Evolutionary conservation across 2,888 invertebrate species (phyloP).

Genomic region (Pyrochroa serraticornis): DNA sequence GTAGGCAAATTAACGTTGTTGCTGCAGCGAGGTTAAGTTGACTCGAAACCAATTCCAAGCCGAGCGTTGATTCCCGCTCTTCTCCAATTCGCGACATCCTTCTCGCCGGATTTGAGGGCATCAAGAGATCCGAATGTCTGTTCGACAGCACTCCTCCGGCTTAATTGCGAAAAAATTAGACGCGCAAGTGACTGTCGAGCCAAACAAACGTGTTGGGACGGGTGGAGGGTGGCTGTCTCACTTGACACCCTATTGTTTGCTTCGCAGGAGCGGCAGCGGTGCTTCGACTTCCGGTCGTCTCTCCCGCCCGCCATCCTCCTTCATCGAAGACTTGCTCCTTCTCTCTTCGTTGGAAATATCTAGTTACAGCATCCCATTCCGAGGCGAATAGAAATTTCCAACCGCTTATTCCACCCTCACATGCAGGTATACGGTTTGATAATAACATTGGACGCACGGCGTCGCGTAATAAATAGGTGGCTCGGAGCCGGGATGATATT

Average conservation of each 20-base stretch:
- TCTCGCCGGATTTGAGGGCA: too few species aligned
- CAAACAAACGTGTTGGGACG: too few species aligned
- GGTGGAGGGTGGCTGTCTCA: background rate
- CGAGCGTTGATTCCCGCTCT: too few species aligned
- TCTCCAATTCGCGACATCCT: too few species aligned
- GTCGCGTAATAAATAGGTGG: slow-evolving; percentile 48
- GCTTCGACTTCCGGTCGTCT: slow-evolving; percentile 5
- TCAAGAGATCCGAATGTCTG: too few species aligned
- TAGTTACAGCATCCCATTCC: slow-evolving; percentile 29
- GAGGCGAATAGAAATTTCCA: slow-evolving; percentile 42
- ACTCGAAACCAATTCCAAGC: too few species aligned
- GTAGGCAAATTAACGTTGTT: too few species aligned
- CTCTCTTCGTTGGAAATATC: slow-evolving; percentile 19
- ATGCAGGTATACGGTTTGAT: slow-evolving; percentile 44
- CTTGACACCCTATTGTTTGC: slow-evolving; percentile 10
- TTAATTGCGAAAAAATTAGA: background rate
- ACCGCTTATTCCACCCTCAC: slow-evolving; percentile 40
- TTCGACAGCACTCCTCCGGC: too few species aligned
- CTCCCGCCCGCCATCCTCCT: background rate
- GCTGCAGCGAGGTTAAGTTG: too few species aligned
- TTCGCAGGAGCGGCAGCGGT: background rate
- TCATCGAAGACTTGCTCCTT: slow-evolving; percentile 10
- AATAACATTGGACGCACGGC: slow-evolving; percentile 48
- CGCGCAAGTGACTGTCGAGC: too few species aligned
- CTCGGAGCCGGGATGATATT: slow-evolving; percentile 44